Percentiles rank a stretch among this genome's conserved stretches.
phyloP scores from a whole-genome alignment of 2,113 vertebrate species.

The Phaethornis superciliosus region DNA sequence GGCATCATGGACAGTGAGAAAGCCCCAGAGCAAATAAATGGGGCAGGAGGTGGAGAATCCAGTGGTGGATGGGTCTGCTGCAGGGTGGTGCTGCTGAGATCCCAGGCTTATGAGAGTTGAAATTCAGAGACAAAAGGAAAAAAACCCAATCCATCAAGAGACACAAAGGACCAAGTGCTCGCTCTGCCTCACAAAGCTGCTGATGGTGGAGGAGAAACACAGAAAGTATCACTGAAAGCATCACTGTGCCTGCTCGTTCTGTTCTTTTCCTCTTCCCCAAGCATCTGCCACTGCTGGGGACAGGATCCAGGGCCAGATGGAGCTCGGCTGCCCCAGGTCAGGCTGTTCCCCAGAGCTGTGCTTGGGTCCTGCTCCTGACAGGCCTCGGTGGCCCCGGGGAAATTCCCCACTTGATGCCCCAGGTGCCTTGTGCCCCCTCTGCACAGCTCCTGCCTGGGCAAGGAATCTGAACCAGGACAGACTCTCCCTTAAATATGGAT shows the following conservation, averaged over 20 bases:
- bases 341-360: not conserved
- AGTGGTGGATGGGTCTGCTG: not conserved
- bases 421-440: not conserved
- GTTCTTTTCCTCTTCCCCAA: not conserved
- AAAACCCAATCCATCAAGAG: not conserved
- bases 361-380: not conserved
- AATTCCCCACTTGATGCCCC: not conserved
- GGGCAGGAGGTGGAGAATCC: not conserved
- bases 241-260: rapidly evolving
- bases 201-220: not conserved
- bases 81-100: rapidly evolving
- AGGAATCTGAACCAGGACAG: constrained; percentile 25
- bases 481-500: not conserved
- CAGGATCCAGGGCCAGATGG: not conserved
- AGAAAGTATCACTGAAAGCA: not conserved
- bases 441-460: not conserved
- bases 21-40: not conserved
- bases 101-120: rapidly evolving
- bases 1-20: not conserved
- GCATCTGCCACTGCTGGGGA: not conserved
- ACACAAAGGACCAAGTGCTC: rapidly evolving
- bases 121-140: not conserved
- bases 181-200: rapidly evolving
- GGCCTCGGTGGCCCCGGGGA: rapidly evolving
- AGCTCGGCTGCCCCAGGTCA: not conserved